Evolutionary conservation across 2,113 vertebrate species (phyloP).

Genomic region (Atherinomorus stipes): DNA sequence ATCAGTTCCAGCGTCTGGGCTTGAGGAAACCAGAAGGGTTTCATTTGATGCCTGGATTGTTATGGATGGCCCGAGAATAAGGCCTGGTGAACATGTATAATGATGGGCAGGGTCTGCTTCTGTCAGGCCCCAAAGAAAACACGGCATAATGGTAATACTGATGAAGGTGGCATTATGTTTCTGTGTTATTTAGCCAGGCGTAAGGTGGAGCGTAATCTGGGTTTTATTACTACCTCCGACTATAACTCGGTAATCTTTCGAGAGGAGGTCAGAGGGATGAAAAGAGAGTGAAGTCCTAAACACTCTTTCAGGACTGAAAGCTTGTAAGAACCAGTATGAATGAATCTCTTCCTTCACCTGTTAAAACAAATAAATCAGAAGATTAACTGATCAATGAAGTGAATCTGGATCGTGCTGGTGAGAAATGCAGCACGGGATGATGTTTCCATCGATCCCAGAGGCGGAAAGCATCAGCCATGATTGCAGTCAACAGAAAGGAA

Average conservation of each 20-base stretch:
- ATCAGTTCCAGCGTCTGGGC: conserved; percentile 46
- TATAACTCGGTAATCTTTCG: conserved; percentile 49
- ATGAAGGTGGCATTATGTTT: conserved; percentile 72
- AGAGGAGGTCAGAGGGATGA: conserved; percentile 10
- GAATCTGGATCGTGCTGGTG: no score
- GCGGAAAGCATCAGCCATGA: no score
- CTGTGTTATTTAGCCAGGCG: conserved; percentile 57
- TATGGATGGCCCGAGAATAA: conserved; percentile 71
- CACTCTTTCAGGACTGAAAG: background rate
- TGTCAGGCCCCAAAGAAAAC: conserved; percentile 73
- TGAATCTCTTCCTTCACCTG: no score
- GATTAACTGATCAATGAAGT: no score
- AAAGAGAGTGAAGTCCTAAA: background rate
- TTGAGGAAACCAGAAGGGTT: conserved; percentile 68
- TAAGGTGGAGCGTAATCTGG: conserved; percentile 58
- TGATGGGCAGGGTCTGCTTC: conserved; percentile 64
- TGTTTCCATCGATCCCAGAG: no score
- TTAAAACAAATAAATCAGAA: no score
- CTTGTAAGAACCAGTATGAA: background rate
- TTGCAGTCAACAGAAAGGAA: no score
- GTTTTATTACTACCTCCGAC: conserved; percentile 42
- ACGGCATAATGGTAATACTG: conserved; percentile 62
- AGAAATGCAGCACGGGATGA: no score
- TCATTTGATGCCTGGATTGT: conserved; percentile 71
- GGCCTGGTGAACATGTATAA: conserved; percentile 63